Evolutionary conservation across 2,113 vertebrate genomes (phyloP), one percentile per base, ranked within the genome.

Genomic region (Callipepla squamata): DNA sequence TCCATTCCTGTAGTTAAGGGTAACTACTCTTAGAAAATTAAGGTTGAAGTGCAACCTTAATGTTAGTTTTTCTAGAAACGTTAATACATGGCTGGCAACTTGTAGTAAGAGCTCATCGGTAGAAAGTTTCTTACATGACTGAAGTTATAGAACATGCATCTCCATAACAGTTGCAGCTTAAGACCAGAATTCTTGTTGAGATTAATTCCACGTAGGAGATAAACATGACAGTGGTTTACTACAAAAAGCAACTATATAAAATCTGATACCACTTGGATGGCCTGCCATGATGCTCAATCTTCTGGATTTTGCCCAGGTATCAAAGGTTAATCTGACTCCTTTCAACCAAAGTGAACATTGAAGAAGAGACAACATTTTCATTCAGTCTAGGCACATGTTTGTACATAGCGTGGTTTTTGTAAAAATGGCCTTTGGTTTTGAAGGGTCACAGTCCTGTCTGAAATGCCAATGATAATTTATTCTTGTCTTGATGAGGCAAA

Each of bases 241-340:
- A 80, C 32, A 40, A 73, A 73, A 94, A 75, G 15, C 36, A 50
- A 51, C 3, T 30, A n/a, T 50, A 14, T 70, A 78, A 55, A 92
- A 65, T 66, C 13, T 28, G 10, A 0, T 4, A n/a, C 26, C 63
- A 30, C n/a, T 48, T 5, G 0, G 72, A 68, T n/a, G 73, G 50
- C 30, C 30, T 84, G n/a, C 21, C 11, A 38, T 25, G 22, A 55
- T 34, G 45, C 30, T 75, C 21, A 78, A 10, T 63, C 13, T 36
- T 70, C 16, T 48, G 23, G 23, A 44, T 82, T 84, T 91, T 91
- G 32, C 20, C 30, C 17, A 48, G 61, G 15, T 28, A 62, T 10
- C 45, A 85, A 63, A 76, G 14, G 18, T 66, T 80, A 36, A 17
- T 23, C 65, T 40, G 58, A 45, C 15, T 66, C 17, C n/a, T 80